Conservation (phyloP, 1,140 invertebrate genomes). For the Trichogramma pretiosum region DNA sequence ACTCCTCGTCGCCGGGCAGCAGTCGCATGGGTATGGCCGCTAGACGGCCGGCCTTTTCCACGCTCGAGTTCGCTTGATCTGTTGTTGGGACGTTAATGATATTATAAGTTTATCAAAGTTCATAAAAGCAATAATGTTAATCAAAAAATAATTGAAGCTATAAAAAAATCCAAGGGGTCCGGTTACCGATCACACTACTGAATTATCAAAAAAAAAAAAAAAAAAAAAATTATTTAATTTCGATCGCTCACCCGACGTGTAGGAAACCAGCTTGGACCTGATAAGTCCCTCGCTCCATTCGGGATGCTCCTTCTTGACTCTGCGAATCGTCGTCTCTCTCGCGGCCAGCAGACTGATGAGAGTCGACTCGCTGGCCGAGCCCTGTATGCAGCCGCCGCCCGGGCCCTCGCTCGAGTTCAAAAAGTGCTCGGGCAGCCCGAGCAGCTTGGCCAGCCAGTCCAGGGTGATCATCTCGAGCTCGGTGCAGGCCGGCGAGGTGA, state of each 20-base stretch:
- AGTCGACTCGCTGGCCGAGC: slow-evolving; percentile 85
- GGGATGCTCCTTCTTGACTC: slow-evolving; percentile 50
- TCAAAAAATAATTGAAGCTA: slow-evolving; percentile 5
- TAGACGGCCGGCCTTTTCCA: slow-evolving; percentile 78
- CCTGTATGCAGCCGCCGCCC: slow-evolving; percentile 85
- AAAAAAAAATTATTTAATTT: no score
- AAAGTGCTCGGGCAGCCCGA: slow-evolving; percentile 77
- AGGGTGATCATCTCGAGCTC: slow-evolving; percentile 89
- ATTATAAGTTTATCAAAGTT: no score
- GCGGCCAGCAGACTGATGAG: slow-evolving; percentile 75
- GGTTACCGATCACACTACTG: no score
- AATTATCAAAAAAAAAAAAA: no score
- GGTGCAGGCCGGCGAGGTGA: slow-evolving; percentile 87
- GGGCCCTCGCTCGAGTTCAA: slow-evolving; percentile 63
- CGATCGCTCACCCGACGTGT: slow-evolving; percentile 61
- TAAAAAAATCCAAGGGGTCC: no score
- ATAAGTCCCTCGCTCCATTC: slow-evolving; percentile 53
- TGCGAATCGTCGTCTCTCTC: slow-evolving; percentile 60
- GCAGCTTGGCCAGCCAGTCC: slow-evolving; percentile 88
- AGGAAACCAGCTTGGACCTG: slow-evolving; percentile 70
- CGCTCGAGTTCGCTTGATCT: slow-evolving; percentile 84
- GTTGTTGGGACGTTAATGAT: no score
- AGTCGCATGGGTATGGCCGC: slow-evolving; percentile 74
- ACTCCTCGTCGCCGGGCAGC: slow-evolving; percentile 65
- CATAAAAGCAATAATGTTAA: no score